Evolutionary conservation across 2,113 vertebrate genomes (phyloP), one percentile per base, ranked within the genome.

Genomic region (Myrmecobius fasciatus): DNA sequence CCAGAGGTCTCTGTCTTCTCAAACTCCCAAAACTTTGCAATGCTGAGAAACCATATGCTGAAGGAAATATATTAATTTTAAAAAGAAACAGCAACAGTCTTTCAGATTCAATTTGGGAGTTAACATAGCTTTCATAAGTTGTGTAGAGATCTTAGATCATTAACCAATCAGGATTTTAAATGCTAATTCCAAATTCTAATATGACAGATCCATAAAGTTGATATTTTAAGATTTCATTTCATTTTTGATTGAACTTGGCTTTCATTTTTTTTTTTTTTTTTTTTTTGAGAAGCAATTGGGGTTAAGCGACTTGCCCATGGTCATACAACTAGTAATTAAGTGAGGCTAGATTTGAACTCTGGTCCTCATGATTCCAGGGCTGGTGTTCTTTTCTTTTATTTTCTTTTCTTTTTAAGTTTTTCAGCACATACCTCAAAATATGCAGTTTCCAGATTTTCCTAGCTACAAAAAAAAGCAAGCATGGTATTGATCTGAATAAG

Each of bases 161-260:
- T 95, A 97, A 95, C 95, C 89, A 97, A 92, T 96, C 89, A 92
- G 52, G 94, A 95, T 97, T 96, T 92, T 94, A 89, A 93, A 94
- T 93, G 91, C 47, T 90, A 83, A 95, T 95, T 96, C 91, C 52
- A 94, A 46, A 54, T 96, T 92, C 89, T 96, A 93, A 95, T 96
- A 94, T 96, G 97, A 96, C 97, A 97, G 92, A 93, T 97, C 96
- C 96, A 93, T 97, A 97, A 96, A 95, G 93, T 92, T 96, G 93
- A 96, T 97, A 90, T 97, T 92, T 96, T 96, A 98, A 98, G 92
- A 88, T 97, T 94, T 96, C 95, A 92, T 96, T 96, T 96, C 11
- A 0, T 93, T 97, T 96, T 97, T 93, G 96, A 96, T 43, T 94
- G 75, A 94, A 95, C 89, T 95, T 75, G 91, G 49, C 9, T 51